phyloP scores from a whole-genome alignment of 2,797 vertebrate genomes.

The Miichthys miiuy region DNA sequence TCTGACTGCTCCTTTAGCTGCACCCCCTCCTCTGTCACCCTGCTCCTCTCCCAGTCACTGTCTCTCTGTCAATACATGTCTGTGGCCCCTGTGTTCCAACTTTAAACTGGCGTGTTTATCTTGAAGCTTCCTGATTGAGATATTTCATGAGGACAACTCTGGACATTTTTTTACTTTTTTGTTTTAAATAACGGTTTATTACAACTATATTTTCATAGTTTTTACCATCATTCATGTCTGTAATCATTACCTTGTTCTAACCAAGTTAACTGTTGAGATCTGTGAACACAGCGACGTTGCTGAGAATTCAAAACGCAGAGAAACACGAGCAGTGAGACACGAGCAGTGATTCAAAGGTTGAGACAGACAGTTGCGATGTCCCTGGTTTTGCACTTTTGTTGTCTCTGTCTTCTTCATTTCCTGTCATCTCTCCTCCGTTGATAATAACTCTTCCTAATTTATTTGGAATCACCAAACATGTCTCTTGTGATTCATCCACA shows the following conservation, averaged over 20 bases:
- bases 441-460: too few relatives aligned
- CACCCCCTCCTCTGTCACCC: background rate
- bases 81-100: background rate
- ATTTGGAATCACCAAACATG: background rate
- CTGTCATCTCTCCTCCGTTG: background rate
- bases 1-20: constrained; percentile 65
- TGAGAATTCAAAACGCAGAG: background rate
- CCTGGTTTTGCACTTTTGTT: background rate
- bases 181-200: background rate
- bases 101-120: constrained; percentile 1
- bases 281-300: background rate
- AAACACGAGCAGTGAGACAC: background rate
- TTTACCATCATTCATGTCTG: background rate
- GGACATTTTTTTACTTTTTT: background rate
- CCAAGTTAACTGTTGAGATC: background rate
- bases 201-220: background rate
- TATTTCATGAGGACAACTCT: background rate
- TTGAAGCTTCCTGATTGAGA: background rate
- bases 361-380: background rate
- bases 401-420: background rate
- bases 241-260: background rate
- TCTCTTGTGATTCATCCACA: background rate
- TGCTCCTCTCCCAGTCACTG: background rate
- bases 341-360: background rate
- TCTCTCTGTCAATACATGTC: constrained; percentile 1